phyloP scores from a whole-genome alignment of 1,140 invertebrate genomes.

The Maconellicoccus hirsutus region DNA sequence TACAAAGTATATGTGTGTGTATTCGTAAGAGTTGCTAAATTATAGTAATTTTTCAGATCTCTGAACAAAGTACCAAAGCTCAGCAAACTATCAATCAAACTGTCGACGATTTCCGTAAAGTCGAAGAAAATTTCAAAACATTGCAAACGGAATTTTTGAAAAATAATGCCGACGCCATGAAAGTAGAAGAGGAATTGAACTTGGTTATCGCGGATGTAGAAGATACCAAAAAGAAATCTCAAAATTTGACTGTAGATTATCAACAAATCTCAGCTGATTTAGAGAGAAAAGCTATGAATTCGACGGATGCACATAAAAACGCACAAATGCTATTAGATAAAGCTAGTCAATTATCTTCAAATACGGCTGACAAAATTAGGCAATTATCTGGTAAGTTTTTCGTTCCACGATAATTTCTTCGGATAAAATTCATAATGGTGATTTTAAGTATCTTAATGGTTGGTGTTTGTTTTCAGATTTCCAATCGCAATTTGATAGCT shows the following conservation, averaged over 20 bases:
- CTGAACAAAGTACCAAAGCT: constrained; percentile 57
- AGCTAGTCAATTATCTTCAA: constrained; percentile 61
- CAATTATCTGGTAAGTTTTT: constrained; percentile 48
- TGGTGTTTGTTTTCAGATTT: neutral
- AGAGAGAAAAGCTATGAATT: constrained; percentile 46
- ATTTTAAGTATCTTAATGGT: neutral
- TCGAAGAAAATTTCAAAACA: constrained; percentile 53
- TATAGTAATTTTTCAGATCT: constrained; percentile 39
- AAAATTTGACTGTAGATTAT: constrained; percentile 45
- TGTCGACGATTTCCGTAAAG: constrained; percentile 48
- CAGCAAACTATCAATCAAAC: constrained; percentile 60
- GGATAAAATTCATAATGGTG: neutral
- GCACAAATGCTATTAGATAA: constrained; percentile 58
- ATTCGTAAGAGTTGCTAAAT: constrained; percentile 1
- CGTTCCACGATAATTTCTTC: neutral
- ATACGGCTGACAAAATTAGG: constrained; percentile 59
- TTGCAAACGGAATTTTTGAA: constrained; percentile 62
- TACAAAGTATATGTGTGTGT: neutral
- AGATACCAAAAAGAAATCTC: constrained; percentile 41
- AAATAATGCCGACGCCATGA: constrained; percentile 52
- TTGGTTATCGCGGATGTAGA: constrained; percentile 43
- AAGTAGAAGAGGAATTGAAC: constrained; percentile 43
- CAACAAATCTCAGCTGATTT: constrained; percentile 45
- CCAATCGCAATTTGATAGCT: neutral
- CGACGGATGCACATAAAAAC: constrained; percentile 51